Percentiles rank a stretch among this genome's conserved stretches.
Conservation (phyloP, 2,888 invertebrate species). For the Caradrina clavipalpis region DNA sequence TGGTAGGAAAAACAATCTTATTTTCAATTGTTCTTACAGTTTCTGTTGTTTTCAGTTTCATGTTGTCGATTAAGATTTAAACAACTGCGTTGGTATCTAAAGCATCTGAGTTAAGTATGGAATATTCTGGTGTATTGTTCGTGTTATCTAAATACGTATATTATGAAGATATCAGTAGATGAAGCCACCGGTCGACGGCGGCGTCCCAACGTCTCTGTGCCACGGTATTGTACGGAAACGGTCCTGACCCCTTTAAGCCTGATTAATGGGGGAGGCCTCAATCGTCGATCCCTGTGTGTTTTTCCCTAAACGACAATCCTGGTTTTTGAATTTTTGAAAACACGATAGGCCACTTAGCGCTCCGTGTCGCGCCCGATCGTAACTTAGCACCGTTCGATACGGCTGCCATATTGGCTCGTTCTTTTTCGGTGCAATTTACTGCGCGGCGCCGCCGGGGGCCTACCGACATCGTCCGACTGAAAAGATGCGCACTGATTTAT, state of each 20-base stretch:
- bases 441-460: conserved; percentile 82
- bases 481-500: conserved; percentile 85
- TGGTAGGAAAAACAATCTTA: neutral
- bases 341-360: conserved; percentile 90
- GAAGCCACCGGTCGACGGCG: conserved; percentile 54
- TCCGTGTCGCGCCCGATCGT: conserved; percentile 84
- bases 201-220: conserved; percentile 75
- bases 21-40: neutral
- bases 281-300: conserved; percentile 74
- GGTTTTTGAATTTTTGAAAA: conserved; percentile 85
- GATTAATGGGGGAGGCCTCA: conserved; percentile 80
- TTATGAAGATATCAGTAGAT: conserved; percentile 53
- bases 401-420: conserved; percentile 85
- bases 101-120: neutral
- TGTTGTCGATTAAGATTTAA: conserved; percentile 29
- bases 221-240: conserved; percentile 71
- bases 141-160: conserved; percentile 38
- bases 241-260: conserved; percentile 81
- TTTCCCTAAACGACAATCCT: conserved; percentile 77
- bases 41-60: neutral
- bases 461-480: conserved; percentile 77
- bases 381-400: conserved; percentile 87
- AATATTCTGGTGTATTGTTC: conserved; percentile 17
- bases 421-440: conserved; percentile 88
- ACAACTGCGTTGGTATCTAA: conserved; percentile 2